These are phyloP conservation scores for Sitobion miscanthi DNA, from an alignment of 1,140 invertebrate species.

Conservation along the genomic window DNA sequence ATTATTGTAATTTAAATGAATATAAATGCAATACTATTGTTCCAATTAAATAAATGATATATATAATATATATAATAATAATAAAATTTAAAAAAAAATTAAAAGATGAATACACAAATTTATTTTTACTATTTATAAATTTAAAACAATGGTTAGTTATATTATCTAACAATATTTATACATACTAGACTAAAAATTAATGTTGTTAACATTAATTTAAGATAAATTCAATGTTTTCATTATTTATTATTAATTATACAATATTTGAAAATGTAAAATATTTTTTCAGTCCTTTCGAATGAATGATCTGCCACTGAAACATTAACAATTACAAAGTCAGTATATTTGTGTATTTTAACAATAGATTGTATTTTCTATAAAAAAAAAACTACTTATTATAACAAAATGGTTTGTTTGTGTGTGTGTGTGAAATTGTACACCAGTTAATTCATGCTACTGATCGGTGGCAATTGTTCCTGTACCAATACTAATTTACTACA, in stretches of 20 bases:
- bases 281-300: constrained; percentile 73
- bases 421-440: neutral
- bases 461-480: neutral
- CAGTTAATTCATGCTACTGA: neutral
- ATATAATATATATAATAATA: constrained; percentile 22
- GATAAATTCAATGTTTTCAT: constrained; percentile 46
- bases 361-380: neutral
- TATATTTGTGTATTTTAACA: constrained; percentile 25
- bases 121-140: constrained; percentile 51
- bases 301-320: constrained; percentile 75
- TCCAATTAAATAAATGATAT: constrained; percentile 31
- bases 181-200: constrained; percentile 52
- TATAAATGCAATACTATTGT: constrained; percentile 54
- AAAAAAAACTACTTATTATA: neutral
- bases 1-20: constrained; percentile 53
- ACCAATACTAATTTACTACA: neutral
- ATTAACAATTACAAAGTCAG: constrained; percentile 59
- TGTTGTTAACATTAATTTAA: constrained; percentile 52
- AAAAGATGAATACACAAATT: constrained; percentile 35
- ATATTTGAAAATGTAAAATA: constrained; percentile 46
- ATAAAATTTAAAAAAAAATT: constrained; percentile 23
- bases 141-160: constrained; percentile 55
- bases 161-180: constrained; percentile 58
- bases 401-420: neutral
- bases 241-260: constrained; percentile 51